Conservation (phyloP, 2,113 vertebrate species). For the Elephantulus edwardii region DNA sequence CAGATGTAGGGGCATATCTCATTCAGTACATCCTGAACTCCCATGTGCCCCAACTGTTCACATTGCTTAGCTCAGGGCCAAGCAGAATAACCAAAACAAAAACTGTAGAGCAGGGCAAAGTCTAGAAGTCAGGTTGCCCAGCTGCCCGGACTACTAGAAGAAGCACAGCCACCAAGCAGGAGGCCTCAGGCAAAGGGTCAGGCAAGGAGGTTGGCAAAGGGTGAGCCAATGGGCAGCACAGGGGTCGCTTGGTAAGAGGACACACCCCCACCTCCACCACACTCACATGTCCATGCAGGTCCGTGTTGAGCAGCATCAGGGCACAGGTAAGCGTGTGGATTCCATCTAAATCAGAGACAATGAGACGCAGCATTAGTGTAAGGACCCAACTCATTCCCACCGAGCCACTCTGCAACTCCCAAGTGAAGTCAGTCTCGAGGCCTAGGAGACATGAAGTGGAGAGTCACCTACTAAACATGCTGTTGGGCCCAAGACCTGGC, state of each 20-base stretch:
- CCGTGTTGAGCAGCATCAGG: constrained; percentile 89
- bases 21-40: neutral
- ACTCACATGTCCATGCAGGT: constrained; percentile 88
- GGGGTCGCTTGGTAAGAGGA: neutral
- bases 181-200: too few relatives aligned
- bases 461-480: neutral
- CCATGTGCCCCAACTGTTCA: neutral
- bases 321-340: constrained; percentile 88
- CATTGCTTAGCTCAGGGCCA: neutral
- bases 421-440: neutral
- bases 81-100: too few relatives aligned
- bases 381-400: neutral
- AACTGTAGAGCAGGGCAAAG: too few relatives aligned
- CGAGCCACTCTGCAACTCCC: neutral
- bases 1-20: neutral
- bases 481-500: neutral
- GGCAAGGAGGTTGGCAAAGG: neutral
- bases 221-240: rapidly evolving
- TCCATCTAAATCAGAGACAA: constrained; percentile 84
- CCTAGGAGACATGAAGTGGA: neutral
- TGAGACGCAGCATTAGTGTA: neutral
- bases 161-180: neutral
- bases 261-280: neutral
- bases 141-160: neutral
- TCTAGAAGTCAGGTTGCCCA: neutral